Conservation (phyloP, 1,140 invertebrate species). For the Drosophila baimaii region DNA sequence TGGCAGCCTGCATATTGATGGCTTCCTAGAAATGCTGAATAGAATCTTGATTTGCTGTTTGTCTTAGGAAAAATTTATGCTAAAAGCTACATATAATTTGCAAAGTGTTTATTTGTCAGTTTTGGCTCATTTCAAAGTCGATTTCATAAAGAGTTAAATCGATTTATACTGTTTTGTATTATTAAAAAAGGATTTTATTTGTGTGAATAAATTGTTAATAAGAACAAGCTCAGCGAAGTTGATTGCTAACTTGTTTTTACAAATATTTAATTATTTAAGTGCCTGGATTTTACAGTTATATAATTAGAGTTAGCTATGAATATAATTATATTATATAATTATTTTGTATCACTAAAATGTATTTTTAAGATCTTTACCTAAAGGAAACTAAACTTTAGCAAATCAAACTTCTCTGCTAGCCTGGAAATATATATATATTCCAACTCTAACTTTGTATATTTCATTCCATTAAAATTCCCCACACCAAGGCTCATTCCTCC, state of each 20-base stretch:
- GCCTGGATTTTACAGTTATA: background rate
- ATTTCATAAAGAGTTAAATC: background rate
- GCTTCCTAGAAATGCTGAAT: constrained; percentile 15
- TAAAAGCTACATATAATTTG: constrained; percentile 1
- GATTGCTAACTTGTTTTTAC: background rate
- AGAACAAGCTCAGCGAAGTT: background rate
- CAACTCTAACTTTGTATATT: background rate
- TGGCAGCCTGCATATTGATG: constrained; percentile 1
- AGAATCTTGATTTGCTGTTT: background rate
- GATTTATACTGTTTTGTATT: no score
- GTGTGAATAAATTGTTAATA: background rate
- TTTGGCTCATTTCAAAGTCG: background rate
- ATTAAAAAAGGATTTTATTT: background rate
- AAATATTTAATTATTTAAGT: no score
- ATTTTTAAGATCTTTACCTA: background rate
- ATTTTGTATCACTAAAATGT: background rate
- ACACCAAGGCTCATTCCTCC: background rate
- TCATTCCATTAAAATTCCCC: background rate
- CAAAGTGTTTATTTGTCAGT: constrained; percentile 13
- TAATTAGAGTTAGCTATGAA: background rate
- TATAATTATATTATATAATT: background rate
- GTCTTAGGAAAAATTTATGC: background rate
- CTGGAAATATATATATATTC: no score
- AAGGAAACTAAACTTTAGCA: background rate
- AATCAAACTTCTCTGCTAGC: background rate